A percentile compares a stretch with the other conserved stretches of the same genome.
phyloP scores from a whole-genome alignment of 2,113 vertebrate species.

The Phalacrocorax pelagicus region DNA sequence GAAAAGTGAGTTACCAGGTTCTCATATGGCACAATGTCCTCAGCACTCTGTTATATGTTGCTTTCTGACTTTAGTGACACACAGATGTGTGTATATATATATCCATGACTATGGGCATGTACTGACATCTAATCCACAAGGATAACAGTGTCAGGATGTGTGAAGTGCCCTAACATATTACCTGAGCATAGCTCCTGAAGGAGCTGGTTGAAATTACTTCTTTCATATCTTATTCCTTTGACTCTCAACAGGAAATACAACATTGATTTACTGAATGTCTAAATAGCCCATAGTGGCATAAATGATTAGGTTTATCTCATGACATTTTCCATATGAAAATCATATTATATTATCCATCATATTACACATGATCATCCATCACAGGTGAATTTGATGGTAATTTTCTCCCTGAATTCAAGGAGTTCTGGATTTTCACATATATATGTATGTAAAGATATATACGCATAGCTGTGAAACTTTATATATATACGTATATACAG shows the following conservation, averaged over 20 bases:
- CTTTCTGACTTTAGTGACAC: background rate
- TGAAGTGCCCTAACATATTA: background rate
- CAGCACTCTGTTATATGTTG: background rate
- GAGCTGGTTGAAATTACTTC: background rate
- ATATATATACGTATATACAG: too few species aligned
- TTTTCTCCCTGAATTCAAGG: background rate
- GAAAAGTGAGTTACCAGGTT: background rate
- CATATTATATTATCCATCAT: background rate
- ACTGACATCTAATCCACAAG: background rate
- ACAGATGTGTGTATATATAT: background rate
- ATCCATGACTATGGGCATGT: too few species aligned
- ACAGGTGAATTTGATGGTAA: background rate
- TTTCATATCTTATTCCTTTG: background rate
- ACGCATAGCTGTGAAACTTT: background rate
- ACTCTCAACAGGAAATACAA: background rate
- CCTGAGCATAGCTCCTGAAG: background rate
- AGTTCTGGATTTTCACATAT: background rate
- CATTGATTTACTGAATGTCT: background rate
- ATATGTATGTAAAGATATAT: background rate
- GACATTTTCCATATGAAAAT: background rate
- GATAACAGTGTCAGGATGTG: background rate
- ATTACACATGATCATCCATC: background rate
- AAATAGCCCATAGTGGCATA: background rate
- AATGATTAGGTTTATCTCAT: too few species aligned
- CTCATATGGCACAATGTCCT: background rate